Base-by-base conservation (phyloP, 2,113 vertebrate species). In the Brachyistius frenatus region DNA sequence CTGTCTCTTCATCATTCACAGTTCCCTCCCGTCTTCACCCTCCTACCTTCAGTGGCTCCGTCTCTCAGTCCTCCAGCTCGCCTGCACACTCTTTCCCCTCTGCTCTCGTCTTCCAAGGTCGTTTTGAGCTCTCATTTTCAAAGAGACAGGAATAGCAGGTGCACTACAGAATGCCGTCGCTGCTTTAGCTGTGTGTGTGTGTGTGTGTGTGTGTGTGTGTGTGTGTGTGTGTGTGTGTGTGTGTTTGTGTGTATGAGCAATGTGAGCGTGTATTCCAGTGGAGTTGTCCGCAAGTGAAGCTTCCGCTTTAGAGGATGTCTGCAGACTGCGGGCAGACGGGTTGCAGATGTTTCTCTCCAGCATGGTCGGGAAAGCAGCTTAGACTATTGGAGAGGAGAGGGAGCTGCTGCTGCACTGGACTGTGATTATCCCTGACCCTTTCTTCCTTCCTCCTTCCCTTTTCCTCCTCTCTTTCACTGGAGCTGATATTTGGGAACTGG, bases 111-210 rank as follows among this genome's bases (percentile, higher is more conserved):
- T 64, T 56, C 83, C 90, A 93, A 92, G 91, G 92, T 91, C 82
- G 80, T 68, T 79, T 49, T 62, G 72, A 87, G 81, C 83, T 71
- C 69, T 58, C 31, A 1, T 77, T 76, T 64, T 63, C 66, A 65
- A 36, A 73, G 78, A 77, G 86, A 83, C 86, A 73, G 82, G 85
- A 92, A 89, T 84, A 92, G 88, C 80, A 89, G 86, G 78, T 78
- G 83, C 79, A 58, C 80, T 81, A 86, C 89, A 87, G 89, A 82
- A 86, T 77, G 84, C 79, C n/a, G 32, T 37, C n/a, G 71, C 76
- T 81, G 86, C 72, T 73, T 15, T 54, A 5, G 32, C 72, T 44
- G 16, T 65, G 8, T 49, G 54, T 67, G 73, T 5, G 13, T 61
- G 66, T 53, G 37, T 37, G 72, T 5, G 13, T 61, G 66, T 53